Base-by-base conservation (phyloP, 2,888 invertebrate species). In the Chymomyza caudatula region DNA sequence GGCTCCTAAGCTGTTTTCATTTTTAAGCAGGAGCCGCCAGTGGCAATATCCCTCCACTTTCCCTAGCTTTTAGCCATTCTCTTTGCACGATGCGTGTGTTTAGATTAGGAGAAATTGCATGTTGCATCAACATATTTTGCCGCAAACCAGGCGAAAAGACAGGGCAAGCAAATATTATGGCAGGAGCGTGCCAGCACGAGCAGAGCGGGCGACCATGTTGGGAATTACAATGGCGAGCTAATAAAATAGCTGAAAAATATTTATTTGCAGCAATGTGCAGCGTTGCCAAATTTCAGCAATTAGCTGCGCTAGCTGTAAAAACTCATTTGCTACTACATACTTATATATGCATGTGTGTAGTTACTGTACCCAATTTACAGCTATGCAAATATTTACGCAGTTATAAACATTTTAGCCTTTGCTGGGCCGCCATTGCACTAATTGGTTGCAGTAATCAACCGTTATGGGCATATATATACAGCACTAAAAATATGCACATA, bases 61-160 rank as follows among this genome's bases (percentile, higher is more conserved):
- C 57, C 54, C 71, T n/a, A n/a, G n/a, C n/a, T n/a, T n/a, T n/a
- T n/a, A 17, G 65, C 53, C 23, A 37, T 55, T 65, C 58, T 53
- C 65, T 47, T 4, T 6, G 15, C 23, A 19, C 69, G 76, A 73
- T 71, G 76, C 74, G 67, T 79, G 55, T 84, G 75, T 75, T 84
- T 85, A 84, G 83, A 85, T 87, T 84, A 76, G 64, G 57, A 73
- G 73, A 80, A 87, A 87, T 79, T 82, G 86, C 80, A 75, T 82
- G 83, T 73, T 82, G 80, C 85, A 79, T 79, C 77, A 74, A 86
- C 84, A 82, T 82, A 86, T 85, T 86, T 85, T 75, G 53, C 67
- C 55, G 55, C 6, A 47, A 59, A 58, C 37, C 61, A 62, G 44
- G 59, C 67, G 58, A 8, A 62, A 37, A 44, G 23, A 51, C 37